phyloP scores from a whole-genome alignment of 2,113 vertebrate genomes.

The Quiscalus mexicanus region DNA sequence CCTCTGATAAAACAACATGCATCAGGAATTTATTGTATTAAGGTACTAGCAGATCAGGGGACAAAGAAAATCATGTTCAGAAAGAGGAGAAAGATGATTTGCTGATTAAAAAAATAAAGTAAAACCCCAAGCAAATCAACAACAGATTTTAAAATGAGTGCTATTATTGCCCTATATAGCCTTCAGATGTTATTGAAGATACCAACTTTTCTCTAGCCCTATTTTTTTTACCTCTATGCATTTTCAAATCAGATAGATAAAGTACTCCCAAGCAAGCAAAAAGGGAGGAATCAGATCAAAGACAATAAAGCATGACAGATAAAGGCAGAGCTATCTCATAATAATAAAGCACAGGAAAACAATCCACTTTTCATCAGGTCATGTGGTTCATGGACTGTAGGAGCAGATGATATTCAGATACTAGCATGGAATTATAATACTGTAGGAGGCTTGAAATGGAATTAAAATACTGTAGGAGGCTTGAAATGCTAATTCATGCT shows the following conservation, averaged over 20 bases:
- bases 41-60: neutral
- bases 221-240: neutral
- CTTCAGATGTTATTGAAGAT: neutral
- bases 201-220: neutral
- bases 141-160: neutral
- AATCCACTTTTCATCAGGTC: neutral
- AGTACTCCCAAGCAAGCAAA: neutral
- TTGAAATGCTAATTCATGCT: constrained; percentile 38
- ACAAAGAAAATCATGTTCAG: neutral
- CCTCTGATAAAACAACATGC: neutral
- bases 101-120: neutral
- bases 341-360: constrained; percentile 2
- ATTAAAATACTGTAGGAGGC: neutral
- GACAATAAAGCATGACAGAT: neutral
- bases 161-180: neutral
- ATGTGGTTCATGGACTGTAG: neutral
- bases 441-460: neutral
- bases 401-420: neutral
- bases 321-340: neutral
- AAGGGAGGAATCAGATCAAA: constrained; percentile 12
- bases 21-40: neutral
- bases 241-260: neutral
- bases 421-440: neutral
- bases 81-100: neutral
- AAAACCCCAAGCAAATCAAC: neutral